phyloP scores from a whole-genome alignment of 2,797 vertebrate genomes.

The Amblyopsis hoosieri region DNA sequence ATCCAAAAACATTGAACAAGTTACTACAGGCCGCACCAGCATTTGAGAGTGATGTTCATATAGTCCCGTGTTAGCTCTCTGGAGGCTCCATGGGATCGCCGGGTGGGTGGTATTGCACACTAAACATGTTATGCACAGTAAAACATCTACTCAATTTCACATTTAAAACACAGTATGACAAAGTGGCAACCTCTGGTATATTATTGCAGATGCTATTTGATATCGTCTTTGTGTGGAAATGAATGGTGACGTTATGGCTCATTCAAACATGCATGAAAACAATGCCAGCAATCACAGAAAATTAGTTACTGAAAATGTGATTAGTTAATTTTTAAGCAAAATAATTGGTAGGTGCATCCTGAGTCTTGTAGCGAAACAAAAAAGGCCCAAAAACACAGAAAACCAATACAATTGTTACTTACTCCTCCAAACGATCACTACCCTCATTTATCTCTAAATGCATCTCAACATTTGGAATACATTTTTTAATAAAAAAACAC shows the following conservation, averaged over 20 bases:
- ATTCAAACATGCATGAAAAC: constrained; percentile 62
- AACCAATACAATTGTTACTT: constrained; percentile 26
- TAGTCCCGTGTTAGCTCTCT: constrained; percentile 40
- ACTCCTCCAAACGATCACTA: constrained; percentile 23
- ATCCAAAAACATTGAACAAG: constrained; percentile 27
- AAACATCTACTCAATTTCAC: constrained; percentile 60
- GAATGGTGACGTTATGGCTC: constrained; percentile 49
- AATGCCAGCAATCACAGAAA: constrained; percentile 29
- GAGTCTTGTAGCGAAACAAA: constrained; percentile 53
- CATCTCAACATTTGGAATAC: constrained; percentile 17
- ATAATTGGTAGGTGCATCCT: constrained; percentile 40
- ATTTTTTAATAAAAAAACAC: constrained; percentile 11
- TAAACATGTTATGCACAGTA: constrained; percentile 60
- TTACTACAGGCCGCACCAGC: constrained; percentile 49
- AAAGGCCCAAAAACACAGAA: constrained; percentile 39
- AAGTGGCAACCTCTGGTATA: constrained; percentile 57
- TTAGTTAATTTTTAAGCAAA: constrained; percentile 40
- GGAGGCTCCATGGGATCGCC: constrained; percentile 34
- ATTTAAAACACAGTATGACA: constrained; percentile 61
- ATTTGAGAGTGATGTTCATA: constrained; percentile 37
- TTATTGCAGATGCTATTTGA: constrained; percentile 26
- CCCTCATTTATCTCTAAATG: constrained; percentile 23
- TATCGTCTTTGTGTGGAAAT: constrained; percentile 48
- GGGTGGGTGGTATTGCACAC: constrained; percentile 66
- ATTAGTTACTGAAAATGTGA: constrained; percentile 20